Evolutionary conservation across 2,888 invertebrate species (phyloP).

Genomic region (Enoplolaimus lenunculus): DNA sequence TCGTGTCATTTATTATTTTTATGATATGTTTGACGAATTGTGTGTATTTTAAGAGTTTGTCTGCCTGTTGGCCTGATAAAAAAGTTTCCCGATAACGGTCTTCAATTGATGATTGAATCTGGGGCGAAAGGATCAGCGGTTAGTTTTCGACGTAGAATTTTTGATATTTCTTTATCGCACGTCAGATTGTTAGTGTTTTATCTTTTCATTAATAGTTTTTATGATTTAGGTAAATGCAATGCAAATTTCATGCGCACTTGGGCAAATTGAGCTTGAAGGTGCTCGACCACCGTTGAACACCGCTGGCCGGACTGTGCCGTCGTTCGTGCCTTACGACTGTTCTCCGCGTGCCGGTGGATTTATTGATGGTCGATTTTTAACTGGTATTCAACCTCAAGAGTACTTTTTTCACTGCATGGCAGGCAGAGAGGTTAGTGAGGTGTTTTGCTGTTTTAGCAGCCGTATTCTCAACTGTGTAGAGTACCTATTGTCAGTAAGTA

Average conservation of each 20-base stretch:
- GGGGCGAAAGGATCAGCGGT: slow-evolving; percentile 65
- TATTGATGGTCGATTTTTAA: slow-evolving; percentile 87
- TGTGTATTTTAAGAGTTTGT: slow-evolving; percentile 56
- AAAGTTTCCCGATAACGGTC: slow-evolving; percentile 79
- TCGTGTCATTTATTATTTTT: no score
- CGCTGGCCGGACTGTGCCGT: slow-evolving; percentile 72
- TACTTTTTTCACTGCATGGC: slow-evolving; percentile 99
- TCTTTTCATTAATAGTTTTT: no score
- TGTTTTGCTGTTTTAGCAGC: no score
- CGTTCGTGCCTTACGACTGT: slow-evolving; percentile 72
- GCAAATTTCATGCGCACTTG: slow-evolving; percentile 92
- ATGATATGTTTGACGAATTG: no score
- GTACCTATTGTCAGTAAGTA: no score
- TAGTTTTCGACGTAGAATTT: no score
- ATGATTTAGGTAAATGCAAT: slow-evolving; percentile 61
- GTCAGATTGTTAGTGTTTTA: no score
- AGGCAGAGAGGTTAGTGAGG: slow-evolving; percentile 72
- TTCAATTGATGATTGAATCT: slow-evolving; percentile 95
- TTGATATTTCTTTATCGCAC: no score
- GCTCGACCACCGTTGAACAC: slow-evolving; percentile 86
- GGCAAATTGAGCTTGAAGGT: slow-evolving; percentile 97
- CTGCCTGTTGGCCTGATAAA: slow-evolving; percentile 66
- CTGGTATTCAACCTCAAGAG: slow-evolving; percentile 93
- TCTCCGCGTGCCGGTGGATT: slow-evolving; percentile 87
- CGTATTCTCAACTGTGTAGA: no score